Percentiles rank a stretch among this genome's conserved stretches.
These are phyloP conservation scores for Ceratina japonica DNA, from an alignment of 1,140 invertebrate genomes.

Conservation along the genomic window DNA sequence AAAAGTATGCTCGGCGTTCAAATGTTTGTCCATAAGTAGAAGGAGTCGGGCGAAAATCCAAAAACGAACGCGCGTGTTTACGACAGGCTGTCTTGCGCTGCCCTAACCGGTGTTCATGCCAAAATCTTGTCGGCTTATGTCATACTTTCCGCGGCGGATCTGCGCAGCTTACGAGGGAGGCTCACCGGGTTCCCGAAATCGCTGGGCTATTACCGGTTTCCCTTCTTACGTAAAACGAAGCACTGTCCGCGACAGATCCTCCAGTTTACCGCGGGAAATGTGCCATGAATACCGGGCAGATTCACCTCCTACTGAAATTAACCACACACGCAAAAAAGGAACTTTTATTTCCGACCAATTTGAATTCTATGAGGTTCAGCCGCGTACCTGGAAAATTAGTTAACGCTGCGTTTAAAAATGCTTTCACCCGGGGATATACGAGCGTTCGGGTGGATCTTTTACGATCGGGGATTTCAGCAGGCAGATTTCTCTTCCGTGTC, in stretches of 20 bases:
- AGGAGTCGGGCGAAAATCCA: slow-evolving; percentile 6
- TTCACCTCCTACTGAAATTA: background rate
- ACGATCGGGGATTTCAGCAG: background rate
- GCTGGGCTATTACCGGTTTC: slow-evolving; percentile 15
- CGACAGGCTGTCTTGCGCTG: slow-evolving; percentile 23
- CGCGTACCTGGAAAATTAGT: background rate
- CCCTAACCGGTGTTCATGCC: slow-evolving; percentile 36
- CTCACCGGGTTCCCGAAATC: background rate
- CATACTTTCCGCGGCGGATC: slow-evolving; percentile 41
- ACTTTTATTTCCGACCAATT: background rate
- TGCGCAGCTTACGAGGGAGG: slow-evolving; percentile 15
- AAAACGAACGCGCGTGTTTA: slow-evolving; percentile 39
- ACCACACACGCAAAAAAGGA: too few species aligned
- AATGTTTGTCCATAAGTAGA: background rate
- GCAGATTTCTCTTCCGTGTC: slow-evolving; percentile 22
- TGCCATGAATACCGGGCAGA: slow-evolving; percentile 35
- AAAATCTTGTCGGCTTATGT: slow-evolving; percentile 56
- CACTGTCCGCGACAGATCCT: slow-evolving; percentile 9
- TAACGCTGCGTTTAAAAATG: background rate
- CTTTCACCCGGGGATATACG: background rate
- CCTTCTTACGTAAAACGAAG: slow-evolving; percentile 52
- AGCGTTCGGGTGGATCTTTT: background rate
- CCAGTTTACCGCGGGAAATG: slow-evolving; percentile 6
- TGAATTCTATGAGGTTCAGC: background rate
- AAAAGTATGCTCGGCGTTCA: background rate